phyloP scores from a whole-genome alignment of 2,888 invertebrate species.

The Rhopalosiphum nymphaeae region DNA sequence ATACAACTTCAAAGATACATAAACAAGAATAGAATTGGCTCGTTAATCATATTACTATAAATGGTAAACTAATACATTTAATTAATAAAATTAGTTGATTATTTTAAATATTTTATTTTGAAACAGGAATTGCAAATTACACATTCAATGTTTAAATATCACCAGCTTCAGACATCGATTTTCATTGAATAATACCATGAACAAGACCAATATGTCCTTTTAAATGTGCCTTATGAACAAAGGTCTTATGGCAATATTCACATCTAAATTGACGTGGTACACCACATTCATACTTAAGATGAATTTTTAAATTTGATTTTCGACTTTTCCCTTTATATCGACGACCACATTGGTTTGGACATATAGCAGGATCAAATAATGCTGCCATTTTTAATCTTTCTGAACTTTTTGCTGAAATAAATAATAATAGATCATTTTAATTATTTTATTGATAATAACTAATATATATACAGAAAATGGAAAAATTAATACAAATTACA shows the following conservation, averaged over 20 bases:
- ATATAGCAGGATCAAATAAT: conserved; percentile 52
- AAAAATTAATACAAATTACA: not conserved
- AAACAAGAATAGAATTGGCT: not conserved
- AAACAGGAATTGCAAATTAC: not conserved
- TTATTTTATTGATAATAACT: not conserved
- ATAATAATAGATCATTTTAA: not conserved
- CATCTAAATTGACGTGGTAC: conserved; percentile 63
- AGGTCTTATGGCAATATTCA: conserved; percentile 49
- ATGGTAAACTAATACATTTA: not conserved
- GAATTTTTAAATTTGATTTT: conserved; percentile 67
- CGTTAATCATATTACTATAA: not conserved
- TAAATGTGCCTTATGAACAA: conserved; percentile 60
- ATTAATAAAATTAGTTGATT: not conserved
- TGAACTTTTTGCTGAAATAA: not conserved
- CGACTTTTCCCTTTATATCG: conserved; percentile 66
- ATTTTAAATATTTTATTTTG: not conserved
- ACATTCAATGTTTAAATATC: not conserved
- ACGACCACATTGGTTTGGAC: conserved; percentile 67
- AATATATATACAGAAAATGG: not conserved
- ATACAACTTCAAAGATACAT: not conserved
- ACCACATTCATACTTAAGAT: conserved; percentile 71
- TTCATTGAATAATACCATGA: conserved; percentile 52
- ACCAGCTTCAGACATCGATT: not conserved
- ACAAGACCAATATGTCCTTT: conserved; percentile 56
- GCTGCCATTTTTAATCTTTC: not conserved